Evolutionary conservation across 2,113 vertebrate species (phyloP).

Genomic region (Capreolus pygargus): DNA sequence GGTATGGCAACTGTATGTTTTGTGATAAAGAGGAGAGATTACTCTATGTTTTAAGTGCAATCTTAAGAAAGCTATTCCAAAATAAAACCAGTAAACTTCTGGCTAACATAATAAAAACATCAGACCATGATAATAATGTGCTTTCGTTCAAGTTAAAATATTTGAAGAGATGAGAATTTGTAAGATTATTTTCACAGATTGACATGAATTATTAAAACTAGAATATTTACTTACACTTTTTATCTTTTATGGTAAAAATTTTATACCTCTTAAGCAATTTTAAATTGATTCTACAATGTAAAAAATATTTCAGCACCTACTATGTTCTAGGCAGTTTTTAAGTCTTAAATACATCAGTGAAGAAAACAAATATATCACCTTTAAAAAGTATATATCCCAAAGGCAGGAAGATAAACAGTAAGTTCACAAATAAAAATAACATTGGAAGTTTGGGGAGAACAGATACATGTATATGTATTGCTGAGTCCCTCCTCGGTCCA

Average conservation of each 20-base stretch:
- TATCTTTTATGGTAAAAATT: background rate
- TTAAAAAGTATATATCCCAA: background rate
- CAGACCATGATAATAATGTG: background rate
- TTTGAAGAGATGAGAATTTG: background rate
- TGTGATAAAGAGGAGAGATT: background rate
- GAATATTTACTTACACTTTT: background rate
- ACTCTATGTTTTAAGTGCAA: background rate
- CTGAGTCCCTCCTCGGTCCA: background rate
- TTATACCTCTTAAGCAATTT: background rate
- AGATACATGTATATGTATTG: background rate
- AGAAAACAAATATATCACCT: background rate
- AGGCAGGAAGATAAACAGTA: background rate
- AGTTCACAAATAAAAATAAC: background rate
- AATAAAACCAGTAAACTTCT: background rate
- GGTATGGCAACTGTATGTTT: background rate
- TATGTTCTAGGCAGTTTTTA: background rate
- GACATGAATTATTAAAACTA: slow-evolving; percentile 4
- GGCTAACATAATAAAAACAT: background rate
- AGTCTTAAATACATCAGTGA: background rate
- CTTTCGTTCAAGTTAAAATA: slow-evolving; percentile 36
- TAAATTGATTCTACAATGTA: background rate
- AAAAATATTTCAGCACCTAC: slow-evolving; percentile 41
- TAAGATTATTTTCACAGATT: background rate
- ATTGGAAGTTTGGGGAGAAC: background rate
- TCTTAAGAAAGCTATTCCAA: background rate